phyloP scores from a whole-genome alignment of 2,888 invertebrate genomes.

The Torymus aiolomorphi region DNA sequence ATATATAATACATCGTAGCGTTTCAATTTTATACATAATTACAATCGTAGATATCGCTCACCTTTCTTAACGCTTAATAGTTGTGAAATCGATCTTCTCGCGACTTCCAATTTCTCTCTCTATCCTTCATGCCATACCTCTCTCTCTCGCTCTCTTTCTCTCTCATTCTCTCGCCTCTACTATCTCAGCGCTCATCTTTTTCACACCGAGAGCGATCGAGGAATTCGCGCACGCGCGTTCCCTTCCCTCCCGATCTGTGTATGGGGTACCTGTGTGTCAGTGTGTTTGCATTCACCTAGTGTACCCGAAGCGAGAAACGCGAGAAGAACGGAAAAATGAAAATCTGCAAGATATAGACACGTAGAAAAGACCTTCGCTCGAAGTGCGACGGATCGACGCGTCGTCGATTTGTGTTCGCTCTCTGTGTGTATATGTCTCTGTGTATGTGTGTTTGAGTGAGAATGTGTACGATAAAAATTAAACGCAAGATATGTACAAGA shows the following conservation, averaged over 20 bases:
- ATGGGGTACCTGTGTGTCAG: neutral
- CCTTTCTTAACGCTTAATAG: conserved; percentile 67
- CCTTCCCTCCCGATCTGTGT: neutral
- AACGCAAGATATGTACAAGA: conserved; percentile 52
- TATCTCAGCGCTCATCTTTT: conserved; percentile 40
- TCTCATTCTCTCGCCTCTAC: neutral
- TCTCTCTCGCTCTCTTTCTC: conserved; percentile 1
- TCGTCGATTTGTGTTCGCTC: neutral
- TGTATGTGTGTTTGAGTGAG: neutral
- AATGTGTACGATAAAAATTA: conserved; percentile 50
- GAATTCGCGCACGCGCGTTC: conserved; percentile 46
- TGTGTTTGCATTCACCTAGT: neutral
- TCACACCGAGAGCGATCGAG: conserved; percentile 37
- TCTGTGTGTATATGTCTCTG: neutral
- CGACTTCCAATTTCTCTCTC: conserved; percentile 55
- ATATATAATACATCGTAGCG: conserved; percentile 74
- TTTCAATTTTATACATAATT: conserved; percentile 71
- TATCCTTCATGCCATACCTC: conserved; percentile 3
- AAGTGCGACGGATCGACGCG: conserved; percentile 53
- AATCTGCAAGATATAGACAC: conserved; percentile 59
- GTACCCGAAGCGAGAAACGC: conserved; percentile 39
- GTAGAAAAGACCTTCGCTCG: conserved; percentile 63
- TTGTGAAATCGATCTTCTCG: conserved; percentile 68
- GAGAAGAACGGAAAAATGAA: conserved; percentile 62
- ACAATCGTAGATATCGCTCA: conserved; percentile 72